Percentiles rank a stretch among this genome's conserved stretches.
phyloP scores from a whole-genome alignment of 2,888 invertebrate genomes.

The Ophioninae sp. region DNA sequence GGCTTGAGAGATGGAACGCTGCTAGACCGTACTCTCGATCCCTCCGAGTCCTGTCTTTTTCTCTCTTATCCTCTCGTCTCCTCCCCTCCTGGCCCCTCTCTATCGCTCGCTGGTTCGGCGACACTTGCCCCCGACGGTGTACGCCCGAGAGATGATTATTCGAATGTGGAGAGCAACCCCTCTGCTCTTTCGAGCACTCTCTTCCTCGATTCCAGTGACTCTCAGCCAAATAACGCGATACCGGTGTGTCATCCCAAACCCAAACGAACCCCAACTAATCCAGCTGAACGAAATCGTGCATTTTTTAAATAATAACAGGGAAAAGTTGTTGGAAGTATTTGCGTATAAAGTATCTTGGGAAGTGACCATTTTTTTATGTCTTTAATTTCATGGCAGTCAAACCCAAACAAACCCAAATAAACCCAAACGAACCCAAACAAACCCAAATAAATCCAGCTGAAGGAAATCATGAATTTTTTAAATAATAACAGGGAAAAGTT shows the following conservation, averaged over 20 bases:
- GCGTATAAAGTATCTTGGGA: too few species aligned
- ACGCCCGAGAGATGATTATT: conserved; percentile 61
- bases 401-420: too few species aligned
- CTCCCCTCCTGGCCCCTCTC: conserved; percentile 13
- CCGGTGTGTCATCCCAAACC: background rate
- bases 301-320: too few species aligned
- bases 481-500: too few species aligned
- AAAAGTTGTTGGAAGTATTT: too few species aligned
- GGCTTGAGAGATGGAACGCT: conserved; percentile 54
- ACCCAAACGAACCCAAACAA: too few species aligned
- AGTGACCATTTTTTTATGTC: too few species aligned
- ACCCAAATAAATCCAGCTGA: too few species aligned
- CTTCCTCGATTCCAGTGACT: conserved; percentile 55
- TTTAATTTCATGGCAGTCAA: too few species aligned
- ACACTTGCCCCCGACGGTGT: conserved; percentile 55
- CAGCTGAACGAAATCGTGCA: background rate
- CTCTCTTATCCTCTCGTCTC: background rate
- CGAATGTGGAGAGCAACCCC: conserved; percentile 62
- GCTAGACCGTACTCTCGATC: conserved; percentile 40
- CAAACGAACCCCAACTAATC: background rate
- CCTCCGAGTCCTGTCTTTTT: conserved; percentile 25
- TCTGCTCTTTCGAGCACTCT: conserved; percentile 51
- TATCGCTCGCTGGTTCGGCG: conserved; percentile 36
- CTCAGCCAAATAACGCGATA: conserved; percentile 43
- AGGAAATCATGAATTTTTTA: too few species aligned